These are phyloP conservation scores for Acestrorhynchus altus DNA, from an alignment of 2,797 vertebrate species.

Conservation along the genomic window DNA sequence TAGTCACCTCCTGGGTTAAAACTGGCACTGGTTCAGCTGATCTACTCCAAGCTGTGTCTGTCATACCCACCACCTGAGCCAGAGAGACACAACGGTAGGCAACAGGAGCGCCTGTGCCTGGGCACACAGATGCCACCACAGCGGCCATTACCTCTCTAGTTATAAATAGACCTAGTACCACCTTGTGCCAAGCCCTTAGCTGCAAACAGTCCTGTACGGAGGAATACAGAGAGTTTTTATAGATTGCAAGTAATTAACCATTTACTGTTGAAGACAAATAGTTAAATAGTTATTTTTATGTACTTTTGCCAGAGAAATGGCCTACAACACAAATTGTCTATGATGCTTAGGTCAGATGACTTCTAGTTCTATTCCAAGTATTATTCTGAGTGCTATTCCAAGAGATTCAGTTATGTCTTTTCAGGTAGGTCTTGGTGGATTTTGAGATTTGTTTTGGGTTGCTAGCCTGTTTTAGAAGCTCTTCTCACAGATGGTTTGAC, in stretches of 20 bases:
- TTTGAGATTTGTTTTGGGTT: too few species aligned
- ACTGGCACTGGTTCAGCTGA: conserved; percentile 70
- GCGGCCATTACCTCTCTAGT: conserved; percentile 71
- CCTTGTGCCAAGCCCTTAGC: conserved; percentile 73
- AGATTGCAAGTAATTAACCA: neutral
- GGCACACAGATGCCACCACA: conserved; percentile 79
- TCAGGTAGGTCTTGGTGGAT: too few species aligned
- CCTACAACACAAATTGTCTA: too few species aligned
- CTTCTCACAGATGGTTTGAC: too few species aligned
- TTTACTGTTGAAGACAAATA: neutral
- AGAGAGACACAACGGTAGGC: conserved; percentile 54
- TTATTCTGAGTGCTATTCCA: too few species aligned
- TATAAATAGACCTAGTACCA: conserved; percentile 77
- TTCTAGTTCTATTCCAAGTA: too few species aligned
- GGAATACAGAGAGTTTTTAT: conserved; percentile 48
- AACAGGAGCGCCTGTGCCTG: conserved; percentile 43
- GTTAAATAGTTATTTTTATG: too few species aligned
- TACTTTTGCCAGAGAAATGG: neutral
- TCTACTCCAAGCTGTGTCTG: conserved; percentile 69
- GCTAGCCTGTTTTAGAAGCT: too few species aligned
- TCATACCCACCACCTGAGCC: conserved; percentile 66
- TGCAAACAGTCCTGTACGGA: conserved; percentile 62
- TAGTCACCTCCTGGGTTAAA: conserved; percentile 64
- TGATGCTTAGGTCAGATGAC: too few species aligned
- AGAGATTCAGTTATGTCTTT: too few species aligned